phyloP scores from a whole-genome alignment of 2,888 invertebrate species.

The Rotaria magnacalcarata region DNA sequence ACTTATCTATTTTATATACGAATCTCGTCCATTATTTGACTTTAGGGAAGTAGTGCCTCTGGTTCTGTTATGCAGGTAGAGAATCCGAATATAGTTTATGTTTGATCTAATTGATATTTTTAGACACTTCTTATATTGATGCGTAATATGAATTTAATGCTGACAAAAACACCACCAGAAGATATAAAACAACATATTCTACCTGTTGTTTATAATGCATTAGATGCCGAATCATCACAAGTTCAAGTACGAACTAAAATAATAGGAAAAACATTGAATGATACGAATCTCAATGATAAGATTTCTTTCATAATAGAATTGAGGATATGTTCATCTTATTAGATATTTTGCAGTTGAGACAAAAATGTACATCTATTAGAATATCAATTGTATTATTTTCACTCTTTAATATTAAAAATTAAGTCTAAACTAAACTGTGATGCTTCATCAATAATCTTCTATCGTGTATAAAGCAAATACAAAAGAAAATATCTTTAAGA shows the following conservation, averaged over 20 bases:
- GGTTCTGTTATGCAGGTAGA: constrained; percentile 34
- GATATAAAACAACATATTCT: constrained; percentile 83
- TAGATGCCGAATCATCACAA: constrained; percentile 67
- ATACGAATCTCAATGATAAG: too few relatives aligned
- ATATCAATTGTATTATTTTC: too few relatives aligned
- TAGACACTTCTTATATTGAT: constrained; percentile 82
- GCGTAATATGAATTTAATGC: constrained; percentile 85
- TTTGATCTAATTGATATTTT: constrained; percentile 47
- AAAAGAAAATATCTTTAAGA: too few relatives aligned
- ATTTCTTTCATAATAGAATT: too few relatives aligned
- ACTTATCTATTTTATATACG: neutral
- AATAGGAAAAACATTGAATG: neutral
- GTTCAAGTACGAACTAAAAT: constrained; percentile 59
- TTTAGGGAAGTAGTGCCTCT: neutral
- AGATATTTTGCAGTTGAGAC: too few relatives aligned
- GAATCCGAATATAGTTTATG: neutral
- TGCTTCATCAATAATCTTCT: too few relatives aligned
- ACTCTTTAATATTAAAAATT: too few relatives aligned
- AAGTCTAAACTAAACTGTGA: too few relatives aligned
- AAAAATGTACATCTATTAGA: too few relatives aligned
- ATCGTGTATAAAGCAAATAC: too few relatives aligned
- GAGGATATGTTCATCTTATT: too few relatives aligned
- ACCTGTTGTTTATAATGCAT: constrained; percentile 81
- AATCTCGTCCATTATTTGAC: neutral
- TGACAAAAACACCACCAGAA: constrained; percentile 80